Base-by-base conservation (phyloP, 2,888 invertebrate species). In the Trichogramma evanescens region DNA sequence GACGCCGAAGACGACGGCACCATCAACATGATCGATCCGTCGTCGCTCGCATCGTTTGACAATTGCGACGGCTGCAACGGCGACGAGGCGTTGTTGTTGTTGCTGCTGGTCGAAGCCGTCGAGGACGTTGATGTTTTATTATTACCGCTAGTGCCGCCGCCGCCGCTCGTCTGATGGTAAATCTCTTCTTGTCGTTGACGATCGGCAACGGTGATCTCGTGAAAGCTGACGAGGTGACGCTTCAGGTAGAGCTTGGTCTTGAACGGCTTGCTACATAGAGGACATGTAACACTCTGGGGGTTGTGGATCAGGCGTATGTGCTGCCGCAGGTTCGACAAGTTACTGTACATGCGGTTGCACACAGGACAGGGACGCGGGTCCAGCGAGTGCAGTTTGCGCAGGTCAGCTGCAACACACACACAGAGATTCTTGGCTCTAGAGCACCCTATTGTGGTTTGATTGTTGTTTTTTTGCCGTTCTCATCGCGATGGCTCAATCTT, bases 251-350 rank as follows among this genome's bases (percentile, higher is more conserved):
- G 79, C 74, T 84, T 82, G 66, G 84, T 84, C 79, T 84, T 84
- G 79, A 85, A 85, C 66, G 81, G 81, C 78, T 84, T 84, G 75
- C 80, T 80, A 77, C 85, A 85, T 68, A 83, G 78, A 65, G 82
- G 81, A 76, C 85, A 85, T 71, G 80, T 80, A 70, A 84, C 83
- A 73, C 81, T 82, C 72, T 83, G 83, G 66, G 85, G 84, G 77
- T 83, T 83, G 77, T 85, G 85, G 74, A 85, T 84, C 69, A 85
- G 80, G 76, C 84, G 83, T 79, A 85, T 83, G 78, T 85, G 85
- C 73, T 85, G 85, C 66, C 84, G 80, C 69, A 85, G 80, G 78
- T 85, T 85, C 69, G 84, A 84, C 71, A 84, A 80, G 78, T 84
- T 85, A 79, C 84, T 84, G 80, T 85, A 85, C 72, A 84, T 82